Conservation (phyloP, 2,888 invertebrate species). For the Crossocerus cetratus region DNA sequence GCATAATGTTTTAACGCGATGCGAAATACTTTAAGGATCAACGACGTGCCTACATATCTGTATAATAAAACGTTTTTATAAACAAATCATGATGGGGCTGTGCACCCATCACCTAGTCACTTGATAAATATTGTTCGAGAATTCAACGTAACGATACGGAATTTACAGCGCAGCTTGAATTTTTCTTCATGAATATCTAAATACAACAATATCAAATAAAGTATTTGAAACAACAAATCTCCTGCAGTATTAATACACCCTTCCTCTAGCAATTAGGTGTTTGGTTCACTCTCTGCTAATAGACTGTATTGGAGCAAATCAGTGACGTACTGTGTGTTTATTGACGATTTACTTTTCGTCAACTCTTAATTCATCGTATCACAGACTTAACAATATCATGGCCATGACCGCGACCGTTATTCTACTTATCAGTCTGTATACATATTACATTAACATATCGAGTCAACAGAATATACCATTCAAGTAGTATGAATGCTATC, state of each 20-base stretch:
- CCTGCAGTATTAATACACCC: background rate
- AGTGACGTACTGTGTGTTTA: too few relatives aligned
- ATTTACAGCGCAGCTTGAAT: constrained; percentile 68
- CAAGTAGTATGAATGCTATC: too few relatives aligned
- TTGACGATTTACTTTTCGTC: too few relatives aligned
- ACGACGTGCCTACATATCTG: constrained; percentile 71
- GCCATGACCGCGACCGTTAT: too few relatives aligned
- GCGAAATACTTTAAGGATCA: constrained; percentile 51
- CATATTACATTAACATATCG: too few relatives aligned
- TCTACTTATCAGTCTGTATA: too few relatives aligned
- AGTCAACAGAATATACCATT: too few relatives aligned
- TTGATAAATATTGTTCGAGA: constrained; percentile 67
- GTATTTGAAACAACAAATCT: constrained; percentile 60
- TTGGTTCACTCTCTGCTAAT: background rate
- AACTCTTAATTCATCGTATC: too few relatives aligned
- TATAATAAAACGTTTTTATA: constrained; percentile 59
- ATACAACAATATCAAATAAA: constrained; percentile 74
- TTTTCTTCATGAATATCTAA: constrained; percentile 58
- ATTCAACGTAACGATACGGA: constrained; percentile 64
- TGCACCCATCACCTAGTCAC: constrained; percentile 75
- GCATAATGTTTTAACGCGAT: constrained; percentile 55
- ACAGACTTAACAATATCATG: too few relatives aligned
- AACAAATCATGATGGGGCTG: constrained; percentile 66
- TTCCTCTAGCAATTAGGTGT: background rate
- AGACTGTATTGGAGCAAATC: too few relatives aligned